Base-by-base conservation (phyloP, 2,797 vertebrate genomes). In the Ptychadena robeensis region DNA sequence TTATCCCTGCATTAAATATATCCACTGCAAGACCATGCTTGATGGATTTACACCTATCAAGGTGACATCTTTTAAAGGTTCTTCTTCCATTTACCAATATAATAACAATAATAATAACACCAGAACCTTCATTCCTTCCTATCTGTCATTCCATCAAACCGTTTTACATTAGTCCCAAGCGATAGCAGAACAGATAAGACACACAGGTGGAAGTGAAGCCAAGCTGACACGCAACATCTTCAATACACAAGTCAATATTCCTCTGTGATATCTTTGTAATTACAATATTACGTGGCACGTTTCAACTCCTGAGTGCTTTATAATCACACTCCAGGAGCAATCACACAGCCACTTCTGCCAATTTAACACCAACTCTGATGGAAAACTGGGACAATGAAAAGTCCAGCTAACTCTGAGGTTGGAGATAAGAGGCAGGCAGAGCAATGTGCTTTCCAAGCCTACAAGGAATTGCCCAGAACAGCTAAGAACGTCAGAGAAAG, bases 301-400 rank as follows among this genome's bases (percentile, higher is more conserved):
- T 79, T n/a, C 77, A 64, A 35, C 79, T 32, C 28, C 63, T 48
- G 35, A 84, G 82, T 75, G 64, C 77, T 84, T 84, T 69, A 84
- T 71, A 84, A 80, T 80, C 63, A 84, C 37, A 80, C 71, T 84
- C 37, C 30, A 69, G 63, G 22, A 79, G 25, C 77, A 80, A 77
- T 80, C 48, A 30, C 48, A 64, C 25, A 68, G 63, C 77, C 82
- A 30, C 82, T 80, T 80, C 32, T 74, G 53, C n/a, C 71, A 80
- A 70, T 79, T 84, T 31, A 70, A 15, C 74, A 28, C 27, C 65
- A 34, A 30, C 70, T 80, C 70, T 48, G 27, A 30, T 32, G 71
- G 30, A 28, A 65, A 35, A 66, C 25, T 59, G 40, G 59, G 66
- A 79, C 30, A 73, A 74, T 53, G 27, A 14, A 83, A 63, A 68